Conservation (phyloP, 2,888 invertebrate genomes). For the Hymenopus coronatus region DNA sequence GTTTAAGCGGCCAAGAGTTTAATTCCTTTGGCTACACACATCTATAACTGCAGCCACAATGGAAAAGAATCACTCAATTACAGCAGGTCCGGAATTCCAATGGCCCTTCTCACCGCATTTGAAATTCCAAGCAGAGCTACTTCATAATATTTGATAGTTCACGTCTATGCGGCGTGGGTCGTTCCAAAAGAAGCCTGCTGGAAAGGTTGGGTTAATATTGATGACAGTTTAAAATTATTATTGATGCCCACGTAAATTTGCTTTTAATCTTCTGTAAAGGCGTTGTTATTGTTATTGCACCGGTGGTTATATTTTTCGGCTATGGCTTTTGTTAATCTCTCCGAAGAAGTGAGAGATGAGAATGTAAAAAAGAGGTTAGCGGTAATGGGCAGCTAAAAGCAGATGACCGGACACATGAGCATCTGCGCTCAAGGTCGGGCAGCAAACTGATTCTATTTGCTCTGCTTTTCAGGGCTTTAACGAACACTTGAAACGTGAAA, state of each 20-base stretch:
- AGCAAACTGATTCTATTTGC: not conserved
- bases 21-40: too few relatives aligned
- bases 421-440: constrained; percentile 20
- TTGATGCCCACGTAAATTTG: not conserved
- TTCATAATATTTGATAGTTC: not conserved
- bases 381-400: not conserved
- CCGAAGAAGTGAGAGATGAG: not conserved
- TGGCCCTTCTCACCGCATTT: not conserved
- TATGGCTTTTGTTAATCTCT: not conserved
- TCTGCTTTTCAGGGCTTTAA: too few relatives aligned
- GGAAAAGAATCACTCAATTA: not conserved
- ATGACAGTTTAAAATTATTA: not conserved
- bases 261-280: not conserved
- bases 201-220: not conserved
- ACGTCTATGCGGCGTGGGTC: not conserved
- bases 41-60: not conserved
- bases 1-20: too few relatives aligned
- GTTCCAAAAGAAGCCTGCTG: not conserved
- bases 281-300: not conserved
- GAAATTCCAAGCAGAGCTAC: not conserved
- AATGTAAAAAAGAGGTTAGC: not conserved
- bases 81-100: not conserved
- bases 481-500: too few relatives aligned
- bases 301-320: not conserved
- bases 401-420: constrained; percentile 1